Evolutionary conservation across 2,888 invertebrate genomes (phyloP).

Genomic region (Leptopterna dolabrata): DNA sequence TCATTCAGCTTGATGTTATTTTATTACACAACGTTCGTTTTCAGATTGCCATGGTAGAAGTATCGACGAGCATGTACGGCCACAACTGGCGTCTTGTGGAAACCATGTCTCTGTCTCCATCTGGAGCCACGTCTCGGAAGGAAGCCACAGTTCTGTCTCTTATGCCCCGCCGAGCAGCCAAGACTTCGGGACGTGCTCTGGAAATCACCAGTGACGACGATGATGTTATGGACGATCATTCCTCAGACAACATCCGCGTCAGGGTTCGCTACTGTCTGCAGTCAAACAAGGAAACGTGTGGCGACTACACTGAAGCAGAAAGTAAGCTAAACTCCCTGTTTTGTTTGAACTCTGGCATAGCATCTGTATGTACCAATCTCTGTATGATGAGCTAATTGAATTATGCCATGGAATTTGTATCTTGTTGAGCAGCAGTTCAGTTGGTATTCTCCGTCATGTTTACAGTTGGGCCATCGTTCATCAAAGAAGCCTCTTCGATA

Average conservation of each 20-base stretch:
- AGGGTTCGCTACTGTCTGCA: slow-evolving; percentile 85
- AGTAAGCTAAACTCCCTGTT: slow-evolving; percentile 76
- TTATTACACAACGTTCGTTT: not conserved
- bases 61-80: slow-evolving; percentile 64
- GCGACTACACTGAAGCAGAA: slow-evolving; percentile 85
- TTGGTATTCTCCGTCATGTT: not conserved
- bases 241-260: slow-evolving; percentile 69
- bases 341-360: no score
- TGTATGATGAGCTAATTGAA: not conserved
- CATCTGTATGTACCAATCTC: not conserved
- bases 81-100: slow-evolving; percentile 78
- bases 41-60: slow-evolving; percentile 64
- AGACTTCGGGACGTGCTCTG: slow-evolving; percentile 69
- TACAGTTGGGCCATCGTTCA: slow-evolving; percentile 83
- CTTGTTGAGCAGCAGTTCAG: no score
- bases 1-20: no score
- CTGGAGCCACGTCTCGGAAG: slow-evolving; percentile 78
- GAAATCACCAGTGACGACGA: slow-evolving; percentile 63
- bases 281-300: slow-evolving; percentile 84
- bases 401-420: no score
- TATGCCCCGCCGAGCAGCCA: slow-evolving; percentile 67
- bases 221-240: slow-evolving; percentile 66
- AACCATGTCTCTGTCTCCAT: slow-evolving; percentile 77
- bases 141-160: slow-evolving; percentile 77
- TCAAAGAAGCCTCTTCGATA: slow-evolving; percentile 81